A percentile compares a stretch with the other conserved stretches of the same genome.
Conservation (phyloP, 2,797 vertebrate genomes). For the Protonibea diacanthus region DNA sequence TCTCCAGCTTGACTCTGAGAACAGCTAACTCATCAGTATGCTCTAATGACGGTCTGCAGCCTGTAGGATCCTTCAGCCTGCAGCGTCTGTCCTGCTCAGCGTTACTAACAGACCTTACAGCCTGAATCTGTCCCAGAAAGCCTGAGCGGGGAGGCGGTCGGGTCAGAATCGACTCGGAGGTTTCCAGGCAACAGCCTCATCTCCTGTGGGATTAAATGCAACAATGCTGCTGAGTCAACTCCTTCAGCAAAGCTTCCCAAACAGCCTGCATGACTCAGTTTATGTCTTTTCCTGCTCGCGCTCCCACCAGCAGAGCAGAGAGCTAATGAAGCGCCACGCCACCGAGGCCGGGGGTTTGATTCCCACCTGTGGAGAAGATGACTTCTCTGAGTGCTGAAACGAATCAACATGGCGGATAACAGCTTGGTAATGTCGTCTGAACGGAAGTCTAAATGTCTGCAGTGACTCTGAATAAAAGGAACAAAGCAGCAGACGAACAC, state of each 20-base stretch:
- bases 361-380: slow-evolving; percentile 43
- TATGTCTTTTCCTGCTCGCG: slow-evolving; percentile 44
- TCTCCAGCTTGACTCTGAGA: not conserved
- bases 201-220: slow-evolving; percentile 61
- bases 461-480: not conserved
- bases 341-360: slow-evolving; percentile 11
- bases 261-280: slow-evolving; percentile 65
- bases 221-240: slow-evolving; percentile 72
- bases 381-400: not conserved
- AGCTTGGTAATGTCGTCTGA: not conserved
- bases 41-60: not conserved
- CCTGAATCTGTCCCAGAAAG: slow-evolving; percentile 36
- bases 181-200: slow-evolving; percentile 72
- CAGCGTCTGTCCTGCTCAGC: slow-evolving; percentile 23
- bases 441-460: not conserved
- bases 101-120: slow-evolving; percentile 16
- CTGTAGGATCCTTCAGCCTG: slow-evolving; percentile 2
- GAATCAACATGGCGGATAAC: not conserved
- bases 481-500: not conserved
- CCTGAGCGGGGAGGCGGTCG: slow-evolving; percentile 15
- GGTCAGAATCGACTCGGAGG: slow-evolving; percentile 51
- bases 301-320: slow-evolving; percentile 47
- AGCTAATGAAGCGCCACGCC: slow-evolving; percentile 50
- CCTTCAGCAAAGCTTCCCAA: slow-evolving; percentile 41
- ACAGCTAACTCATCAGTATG: not conserved